phyloP scores from a whole-genome alignment of 1,140 invertebrate species.

The Formica selysi region DNA sequence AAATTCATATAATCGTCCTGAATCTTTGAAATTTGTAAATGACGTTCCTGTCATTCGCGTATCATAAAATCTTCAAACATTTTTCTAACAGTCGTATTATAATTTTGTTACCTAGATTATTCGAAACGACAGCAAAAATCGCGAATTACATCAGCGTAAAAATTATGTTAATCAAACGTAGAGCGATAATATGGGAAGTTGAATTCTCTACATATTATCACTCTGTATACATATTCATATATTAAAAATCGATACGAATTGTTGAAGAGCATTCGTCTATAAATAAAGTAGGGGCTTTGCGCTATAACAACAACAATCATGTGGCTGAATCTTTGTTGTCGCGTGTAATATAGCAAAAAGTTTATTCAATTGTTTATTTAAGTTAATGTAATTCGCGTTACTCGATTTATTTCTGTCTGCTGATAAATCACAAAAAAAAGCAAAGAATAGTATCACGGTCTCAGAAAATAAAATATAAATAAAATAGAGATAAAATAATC shows the following conservation, averaged over 20 bases:
- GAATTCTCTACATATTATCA: background rate
- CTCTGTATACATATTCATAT: conserved; percentile 4
- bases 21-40: background rate
- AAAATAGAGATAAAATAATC: background rate
- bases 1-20: conserved; percentile 10
- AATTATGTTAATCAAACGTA: background rate
- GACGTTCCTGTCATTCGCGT: background rate
- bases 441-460: background rate
- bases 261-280: background rate
- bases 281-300: background rate
- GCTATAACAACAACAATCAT: conserved; percentile 16
- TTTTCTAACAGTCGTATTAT: background rate
- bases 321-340: background rate
- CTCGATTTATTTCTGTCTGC: background rate
- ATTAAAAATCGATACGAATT: background rate
- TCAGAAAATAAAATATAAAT: background rate
- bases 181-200: background rate
- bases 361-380: conserved; percentile 5
- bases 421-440: background rate
- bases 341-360: background rate
- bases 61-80: conserved; percentile 10
- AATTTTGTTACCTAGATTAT: background rate
- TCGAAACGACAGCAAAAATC: background rate
- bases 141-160: background rate
- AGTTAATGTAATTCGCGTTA: background rate